Conservation (phyloP, 2,888 invertebrate species). For the Hemicrepidius hirtus region DNA sequence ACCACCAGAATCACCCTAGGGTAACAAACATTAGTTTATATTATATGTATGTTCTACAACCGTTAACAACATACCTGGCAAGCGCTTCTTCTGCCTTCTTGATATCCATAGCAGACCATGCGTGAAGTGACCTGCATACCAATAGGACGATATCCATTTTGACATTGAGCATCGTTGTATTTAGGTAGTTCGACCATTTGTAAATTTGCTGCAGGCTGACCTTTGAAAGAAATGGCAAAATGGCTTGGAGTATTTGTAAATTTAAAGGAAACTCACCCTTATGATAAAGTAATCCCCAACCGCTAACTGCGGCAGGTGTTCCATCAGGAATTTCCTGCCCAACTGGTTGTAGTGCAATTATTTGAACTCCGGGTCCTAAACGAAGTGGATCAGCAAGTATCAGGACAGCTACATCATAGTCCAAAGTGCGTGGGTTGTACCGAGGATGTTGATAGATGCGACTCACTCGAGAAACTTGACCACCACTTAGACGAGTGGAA, state of each 20-base stretch:
- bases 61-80: no score
- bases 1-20: constrained; percentile 41
- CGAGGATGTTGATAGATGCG: not conserved
- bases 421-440: not conserved
- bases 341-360: not conserved
- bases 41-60: no score
- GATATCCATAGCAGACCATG: constrained; percentile 29
- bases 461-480: constrained; percentile 32
- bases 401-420: constrained; percentile 25
- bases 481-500: constrained; percentile 41
- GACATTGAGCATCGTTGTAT: constrained; percentile 61
- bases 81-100: constrained; percentile 6
- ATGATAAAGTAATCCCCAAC: constrained; percentile 40
- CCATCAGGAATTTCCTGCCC: not conserved
- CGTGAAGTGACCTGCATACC: constrained; percentile 12
- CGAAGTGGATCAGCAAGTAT: not conserved
- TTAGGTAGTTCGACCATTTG: constrained; percentile 64
- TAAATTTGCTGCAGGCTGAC: no score
- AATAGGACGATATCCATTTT: constrained; percentile 3
- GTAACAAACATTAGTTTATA: no score
- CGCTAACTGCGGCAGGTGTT: constrained; percentile 22
- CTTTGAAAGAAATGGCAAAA: no score
- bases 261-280: constrained; percentile 57
- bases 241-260: no score
- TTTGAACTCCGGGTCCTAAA: not conserved